Evolutionary conservation across 2,797 vertebrate genomes (phyloP).

Genomic region (Clarias fuscus): DNA sequence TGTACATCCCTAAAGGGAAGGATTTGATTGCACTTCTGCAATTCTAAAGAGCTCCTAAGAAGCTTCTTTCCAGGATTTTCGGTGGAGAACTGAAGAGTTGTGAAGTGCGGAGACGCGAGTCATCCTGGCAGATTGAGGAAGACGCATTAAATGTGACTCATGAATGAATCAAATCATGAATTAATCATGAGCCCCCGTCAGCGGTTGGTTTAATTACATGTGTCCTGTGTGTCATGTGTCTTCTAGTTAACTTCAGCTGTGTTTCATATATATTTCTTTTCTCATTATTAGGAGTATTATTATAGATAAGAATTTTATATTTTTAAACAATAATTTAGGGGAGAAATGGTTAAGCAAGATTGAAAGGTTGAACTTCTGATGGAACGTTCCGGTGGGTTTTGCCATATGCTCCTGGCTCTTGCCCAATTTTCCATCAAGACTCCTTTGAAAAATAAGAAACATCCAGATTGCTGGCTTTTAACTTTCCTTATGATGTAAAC

Average conservation of each 20-base stretch:
- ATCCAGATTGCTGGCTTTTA: neutral
- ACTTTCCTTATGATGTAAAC: neutral
- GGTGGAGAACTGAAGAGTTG: conserved; percentile 15
- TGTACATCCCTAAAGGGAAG: conserved; percentile 38
- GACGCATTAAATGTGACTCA: neutral
- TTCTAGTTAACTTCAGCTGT: neutral
- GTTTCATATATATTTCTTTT: too few relatives aligned
- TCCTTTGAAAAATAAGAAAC: neutral
- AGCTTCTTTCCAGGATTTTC: conserved; percentile 27
- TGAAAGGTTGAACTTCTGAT: neutral
- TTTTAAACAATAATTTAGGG: neutral
- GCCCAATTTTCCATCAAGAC: neutral
- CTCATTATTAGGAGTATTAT: neutral
- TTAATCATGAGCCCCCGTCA: neutral
- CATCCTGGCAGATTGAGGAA: neutral
- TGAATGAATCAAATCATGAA: neutral
- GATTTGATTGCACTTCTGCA: conserved; percentile 41
- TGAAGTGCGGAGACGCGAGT: neutral
- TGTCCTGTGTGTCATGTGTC: neutral
- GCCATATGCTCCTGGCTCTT: neutral
- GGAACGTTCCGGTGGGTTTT: neutral
- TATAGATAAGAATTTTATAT: neutral
- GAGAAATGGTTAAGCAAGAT: neutral
- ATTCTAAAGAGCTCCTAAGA: conserved; percentile 29
- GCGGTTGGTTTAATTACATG: neutral